These are phyloP conservation scores for Calosoma granatense DNA, from an alignment of 1,140 invertebrate genomes.

Conservation along the genomic window DNA sequence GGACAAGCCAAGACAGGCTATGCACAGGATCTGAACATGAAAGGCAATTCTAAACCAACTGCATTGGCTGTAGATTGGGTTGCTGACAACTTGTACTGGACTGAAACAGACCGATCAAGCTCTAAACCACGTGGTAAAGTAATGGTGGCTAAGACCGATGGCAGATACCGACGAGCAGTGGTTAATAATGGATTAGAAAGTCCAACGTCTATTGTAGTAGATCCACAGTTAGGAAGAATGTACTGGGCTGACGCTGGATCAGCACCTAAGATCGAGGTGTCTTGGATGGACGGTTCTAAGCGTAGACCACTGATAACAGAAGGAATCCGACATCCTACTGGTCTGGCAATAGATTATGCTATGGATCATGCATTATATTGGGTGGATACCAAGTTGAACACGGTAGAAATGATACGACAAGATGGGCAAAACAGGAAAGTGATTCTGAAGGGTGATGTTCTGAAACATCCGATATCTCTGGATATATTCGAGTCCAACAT, in stretches of 20 bases:
- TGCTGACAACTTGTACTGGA: slow-evolving; percentile 89
- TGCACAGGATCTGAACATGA: slow-evolving; percentile 79
- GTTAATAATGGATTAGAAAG: slow-evolving; percentile 60
- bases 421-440: slow-evolving; percentile 72
- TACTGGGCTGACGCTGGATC: slow-evolving; percentile 85
- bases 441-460: slow-evolving; percentile 57
- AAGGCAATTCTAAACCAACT: slow-evolving; percentile 69
- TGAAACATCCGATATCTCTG: slow-evolving; percentile 74
- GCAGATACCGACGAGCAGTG: slow-evolving; percentile 74
- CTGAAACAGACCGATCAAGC: slow-evolving; percentile 68
- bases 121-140: slow-evolving; percentile 63
- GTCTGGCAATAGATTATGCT: slow-evolving; percentile 80
- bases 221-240: slow-evolving; percentile 75
- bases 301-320: slow-evolving; percentile 69
- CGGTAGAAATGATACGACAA: slow-evolving; percentile 78
- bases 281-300: slow-evolving; percentile 94
- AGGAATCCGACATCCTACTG: slow-evolving; percentile 72
- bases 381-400: slow-evolving; percentile 90
- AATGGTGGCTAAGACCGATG: slow-evolving; percentile 81
- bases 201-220: slow-evolving; percentile 77
- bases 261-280: slow-evolving; percentile 74
- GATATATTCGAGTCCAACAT: slow-evolving; percentile 89
- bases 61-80: slow-evolving; percentile 86
- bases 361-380: slow-evolving; percentile 88
- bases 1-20: slow-evolving; percentile 71